Evolutionary conservation across 2,113 vertebrate genomes (phyloP).

Genomic region (Damaliscus lunatus): DNA sequence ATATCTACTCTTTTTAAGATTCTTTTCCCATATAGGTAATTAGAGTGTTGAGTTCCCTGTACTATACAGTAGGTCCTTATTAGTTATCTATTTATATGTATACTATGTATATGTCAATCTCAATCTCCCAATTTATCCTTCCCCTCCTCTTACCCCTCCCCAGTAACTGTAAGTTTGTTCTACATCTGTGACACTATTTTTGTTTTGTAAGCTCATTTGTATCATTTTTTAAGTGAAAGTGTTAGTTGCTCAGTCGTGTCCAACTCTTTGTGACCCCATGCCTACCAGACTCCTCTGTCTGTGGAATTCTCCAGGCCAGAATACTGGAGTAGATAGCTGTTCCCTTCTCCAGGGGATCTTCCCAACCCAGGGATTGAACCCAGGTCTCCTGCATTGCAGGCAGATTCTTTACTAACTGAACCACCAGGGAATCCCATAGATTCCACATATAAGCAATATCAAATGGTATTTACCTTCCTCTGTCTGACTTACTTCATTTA

Average conservation of each 20-base stretch:
- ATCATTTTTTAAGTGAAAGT: not conserved
- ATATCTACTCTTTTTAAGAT: not conserved
- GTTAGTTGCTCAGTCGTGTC: not conserved
- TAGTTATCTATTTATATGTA: not conserved
- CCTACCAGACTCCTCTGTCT: not conserved
- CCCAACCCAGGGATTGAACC: not conserved
- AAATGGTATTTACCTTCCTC: not conserved
- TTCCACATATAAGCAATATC: not conserved
- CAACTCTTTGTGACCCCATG: not conserved
- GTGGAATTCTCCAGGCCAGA: not conserved
- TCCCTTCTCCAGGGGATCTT: not conserved
- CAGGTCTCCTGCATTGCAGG: not conserved
- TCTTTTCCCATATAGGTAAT: not conserved
- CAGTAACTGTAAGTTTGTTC: not conserved
- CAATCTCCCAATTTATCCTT: not conserved
- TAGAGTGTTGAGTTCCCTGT: not conserved
- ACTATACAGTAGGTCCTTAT: not conserved
- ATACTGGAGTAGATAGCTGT: not conserved
- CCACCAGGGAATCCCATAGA: not conserved
- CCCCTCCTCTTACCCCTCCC: not conserved
- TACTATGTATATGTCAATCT: not conserved
- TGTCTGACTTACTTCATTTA: not conserved
- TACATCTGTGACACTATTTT: not conserved
- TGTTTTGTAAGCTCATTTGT: not conserved
- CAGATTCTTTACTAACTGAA: not conserved